These are phyloP conservation scores for Mesorhabditis spiculigera DNA, from an alignment of 2,888 invertebrate species.

Conservation along the genomic window DNA sequence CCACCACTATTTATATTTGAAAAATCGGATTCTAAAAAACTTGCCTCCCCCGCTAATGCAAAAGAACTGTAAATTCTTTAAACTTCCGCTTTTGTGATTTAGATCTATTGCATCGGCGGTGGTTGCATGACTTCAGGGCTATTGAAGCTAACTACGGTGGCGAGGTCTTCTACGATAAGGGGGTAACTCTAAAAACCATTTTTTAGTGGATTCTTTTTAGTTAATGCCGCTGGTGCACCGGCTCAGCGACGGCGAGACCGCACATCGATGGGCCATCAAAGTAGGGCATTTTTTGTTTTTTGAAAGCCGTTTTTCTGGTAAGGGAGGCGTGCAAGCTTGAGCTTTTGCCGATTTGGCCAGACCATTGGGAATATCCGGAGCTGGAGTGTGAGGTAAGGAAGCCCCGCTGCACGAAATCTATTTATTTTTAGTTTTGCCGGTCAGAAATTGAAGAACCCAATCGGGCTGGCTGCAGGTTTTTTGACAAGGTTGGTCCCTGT, in stretches of 20 bases:
- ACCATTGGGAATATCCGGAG: slow-evolving; percentile 47
- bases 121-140: slow-evolving; percentile 28
- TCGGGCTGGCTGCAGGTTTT: slow-evolving; percentile 95
- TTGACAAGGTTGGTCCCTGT: slow-evolving; percentile 74
- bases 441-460: slow-evolving; percentile 76
- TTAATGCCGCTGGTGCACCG: slow-evolving; percentile 49
- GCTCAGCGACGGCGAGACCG: slow-evolving; percentile 47
- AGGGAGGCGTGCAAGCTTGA: slow-evolving; percentile 42
- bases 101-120: slow-evolving; percentile 9
- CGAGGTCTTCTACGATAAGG: slow-evolving; percentile 48
- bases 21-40: too few species aligned
- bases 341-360: slow-evolving; percentile 20
- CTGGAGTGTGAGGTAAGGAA: slow-evolving; percentile 31
- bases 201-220: slow-evolving; percentile 15
- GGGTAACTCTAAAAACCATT: slow-evolving; percentile 13
- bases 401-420: not conserved
- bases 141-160: slow-evolving; percentile 40
- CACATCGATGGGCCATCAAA: slow-evolving; percentile 45
- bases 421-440: slow-evolving; percentile 37
- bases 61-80: not conserved
- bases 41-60: too few species aligned
- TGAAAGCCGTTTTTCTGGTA: too few species aligned
- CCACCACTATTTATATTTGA: too few species aligned
- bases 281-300: not conserved
- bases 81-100: not conserved